phyloP scores from a whole-genome alignment of 2,797 vertebrate species.

The Ataeniobius toweri region DNA sequence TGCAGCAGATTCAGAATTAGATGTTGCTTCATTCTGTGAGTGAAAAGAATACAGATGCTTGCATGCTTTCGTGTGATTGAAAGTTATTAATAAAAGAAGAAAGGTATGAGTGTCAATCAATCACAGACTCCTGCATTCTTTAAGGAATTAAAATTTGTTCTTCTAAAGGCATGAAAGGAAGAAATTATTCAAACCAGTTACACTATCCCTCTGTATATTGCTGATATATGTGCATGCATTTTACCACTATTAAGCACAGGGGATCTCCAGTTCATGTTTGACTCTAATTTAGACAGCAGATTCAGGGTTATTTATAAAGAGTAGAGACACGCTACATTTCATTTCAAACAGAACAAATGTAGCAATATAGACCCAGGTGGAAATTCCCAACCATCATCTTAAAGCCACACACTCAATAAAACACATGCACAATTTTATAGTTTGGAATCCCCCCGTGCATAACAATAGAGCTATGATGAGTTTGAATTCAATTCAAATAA shows the following conservation, averaged over 20 bases:
- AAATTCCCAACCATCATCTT: conserved; percentile 65
- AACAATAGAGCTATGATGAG: conserved; percentile 60
- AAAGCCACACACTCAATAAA: conserved; percentile 26
- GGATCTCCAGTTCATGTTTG: conserved; percentile 51
- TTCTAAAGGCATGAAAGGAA: conserved; percentile 19
- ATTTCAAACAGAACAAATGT: conserved; percentile 51
- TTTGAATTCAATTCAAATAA: conserved; percentile 51
- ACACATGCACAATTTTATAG: conserved; percentile 33
- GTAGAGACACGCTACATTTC: conserved; percentile 45
- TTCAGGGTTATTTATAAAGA: conserved; percentile 53
- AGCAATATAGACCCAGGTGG: conserved; percentile 49
- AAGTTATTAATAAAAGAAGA: conserved; percentile 21
- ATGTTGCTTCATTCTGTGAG: conserved; percentile 23
- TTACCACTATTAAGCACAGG: conserved; percentile 33
- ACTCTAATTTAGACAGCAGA: conserved; percentile 46
- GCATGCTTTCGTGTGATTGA: conserved; percentile 12
- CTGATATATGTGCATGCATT: conserved; percentile 17
- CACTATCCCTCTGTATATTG: conserved; percentile 17
- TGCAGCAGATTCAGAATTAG: conserved; percentile 12
- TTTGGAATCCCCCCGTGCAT: conserved; percentile 66
- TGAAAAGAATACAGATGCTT: conserved; percentile 23
- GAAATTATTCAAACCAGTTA: conserved; percentile 41
- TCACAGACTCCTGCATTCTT: conserved; percentile 29
- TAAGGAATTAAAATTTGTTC: conserved; percentile 31
- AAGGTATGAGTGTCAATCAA: conserved; percentile 38